Evolutionary conservation across 2,113 vertebrate genomes (phyloP).

Genomic region (Cryptomyrus ogoouensis): DNA sequence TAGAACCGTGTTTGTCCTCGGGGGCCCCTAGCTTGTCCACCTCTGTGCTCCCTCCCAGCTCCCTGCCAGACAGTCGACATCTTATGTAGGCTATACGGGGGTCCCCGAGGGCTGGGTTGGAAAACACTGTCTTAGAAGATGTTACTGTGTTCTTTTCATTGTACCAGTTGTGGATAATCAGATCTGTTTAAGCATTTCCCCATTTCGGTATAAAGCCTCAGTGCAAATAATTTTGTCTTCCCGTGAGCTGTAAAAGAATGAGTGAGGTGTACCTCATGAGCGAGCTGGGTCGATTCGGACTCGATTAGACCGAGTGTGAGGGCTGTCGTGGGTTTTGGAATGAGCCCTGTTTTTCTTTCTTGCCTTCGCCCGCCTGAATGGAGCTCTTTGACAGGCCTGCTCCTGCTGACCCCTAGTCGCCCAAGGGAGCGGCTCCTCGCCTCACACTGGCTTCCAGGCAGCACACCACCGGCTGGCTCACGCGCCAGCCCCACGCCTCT

Average conservation of each 20-base stretch:
- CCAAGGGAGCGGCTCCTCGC: constrained; percentile 15
- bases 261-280: background rate
- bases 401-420: constrained; percentile 40
- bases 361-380: constrained; percentile 50
- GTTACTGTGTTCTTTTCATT: background rate
- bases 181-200: background rate
- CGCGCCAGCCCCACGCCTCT: background rate
- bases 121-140: background rate
- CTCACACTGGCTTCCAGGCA: constrained; percentile 23
- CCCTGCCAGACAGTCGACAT: background rate
- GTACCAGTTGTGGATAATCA: background rate
- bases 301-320: constrained; percentile 38
- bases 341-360: constrained; percentile 42
- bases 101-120: background rate
- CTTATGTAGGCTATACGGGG: background rate
- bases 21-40: background rate
- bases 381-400: constrained; percentile 46
- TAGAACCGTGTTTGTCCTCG: background rate
- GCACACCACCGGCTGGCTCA: background rate
- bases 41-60: background rate
- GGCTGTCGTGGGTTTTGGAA: constrained; percentile 33
- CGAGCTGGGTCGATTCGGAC: constrained; percentile 31
- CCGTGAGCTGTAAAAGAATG: background rate
- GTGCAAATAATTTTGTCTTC: background rate
- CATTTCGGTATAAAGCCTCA: background rate